These are phyloP conservation scores for Beroe forskalii DNA, from an alignment of 37 sponge, comb jelly and placozoan species.

Conservation along the genomic window DNA sequence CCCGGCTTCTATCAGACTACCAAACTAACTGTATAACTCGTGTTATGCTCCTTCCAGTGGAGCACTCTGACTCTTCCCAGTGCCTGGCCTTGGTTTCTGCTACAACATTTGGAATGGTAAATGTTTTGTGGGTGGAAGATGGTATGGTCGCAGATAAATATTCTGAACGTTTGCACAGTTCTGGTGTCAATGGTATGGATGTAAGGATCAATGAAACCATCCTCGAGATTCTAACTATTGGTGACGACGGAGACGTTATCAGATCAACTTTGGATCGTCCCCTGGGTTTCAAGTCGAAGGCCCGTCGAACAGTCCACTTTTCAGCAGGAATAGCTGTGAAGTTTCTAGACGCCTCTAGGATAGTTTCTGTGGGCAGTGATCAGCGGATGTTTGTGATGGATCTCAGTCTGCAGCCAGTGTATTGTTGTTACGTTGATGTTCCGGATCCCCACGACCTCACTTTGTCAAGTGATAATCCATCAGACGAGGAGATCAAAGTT, in stretches of 20 bases:
- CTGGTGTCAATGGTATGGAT: slow-evolving; percentile 47
- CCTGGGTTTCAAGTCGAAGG: not conserved
- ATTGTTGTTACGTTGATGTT: slow-evolving; percentile 18
- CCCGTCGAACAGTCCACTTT: slow-evolving; percentile 29
- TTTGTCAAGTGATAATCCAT: not conserved
- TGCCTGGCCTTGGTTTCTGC: not conserved
- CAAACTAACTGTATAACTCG: slow-evolving; percentile 22
- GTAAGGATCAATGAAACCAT: not conserved
- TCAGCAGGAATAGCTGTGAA: slow-evolving; percentile 50
- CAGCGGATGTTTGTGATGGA: not conserved
- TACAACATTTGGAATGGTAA: slow-evolving; percentile 59
- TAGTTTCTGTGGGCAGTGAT: slow-evolving; percentile 44
- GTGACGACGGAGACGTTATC: slow-evolving; percentile 56
- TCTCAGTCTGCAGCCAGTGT: not conserved
- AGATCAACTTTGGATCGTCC: not conserved
- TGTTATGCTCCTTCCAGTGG: not conserved
- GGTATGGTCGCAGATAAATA: not conserved
- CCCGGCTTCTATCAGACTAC: slow-evolving; percentile 4
- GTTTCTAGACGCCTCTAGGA: not conserved
- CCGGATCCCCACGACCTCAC: slow-evolving; percentile 35
- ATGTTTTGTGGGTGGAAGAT: not conserved
- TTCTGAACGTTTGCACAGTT: not conserved
- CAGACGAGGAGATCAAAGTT: not conserved
- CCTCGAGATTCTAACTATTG: slow-evolving; percentile 4
- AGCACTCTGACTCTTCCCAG: not conserved